Percentiles rank a stretch among this genome's conserved stretches.
Evolutionary conservation across 2,888 invertebrate species (phyloP).

Genomic region (Monopis laevigella): DNA sequence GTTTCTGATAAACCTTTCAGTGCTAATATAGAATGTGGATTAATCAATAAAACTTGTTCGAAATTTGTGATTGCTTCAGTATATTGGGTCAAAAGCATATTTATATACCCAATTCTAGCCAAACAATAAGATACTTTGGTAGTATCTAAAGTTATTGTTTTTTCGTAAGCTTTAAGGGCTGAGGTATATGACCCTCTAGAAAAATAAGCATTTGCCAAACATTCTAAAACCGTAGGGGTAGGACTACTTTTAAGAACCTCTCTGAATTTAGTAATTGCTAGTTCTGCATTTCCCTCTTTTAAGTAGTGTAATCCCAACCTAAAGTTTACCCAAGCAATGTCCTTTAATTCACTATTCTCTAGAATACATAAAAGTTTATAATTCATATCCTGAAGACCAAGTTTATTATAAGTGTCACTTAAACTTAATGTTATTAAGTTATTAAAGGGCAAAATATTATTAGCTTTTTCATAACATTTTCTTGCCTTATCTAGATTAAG

Average conservation of each 20-base stretch:
- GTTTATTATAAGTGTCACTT: constrained; percentile 77
- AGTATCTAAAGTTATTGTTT: constrained; percentile 74
- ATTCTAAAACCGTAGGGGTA: constrained; percentile 79
- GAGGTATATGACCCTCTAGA: constrained; percentile 90
- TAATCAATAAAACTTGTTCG: constrained; percentile 40
- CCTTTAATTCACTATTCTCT: constrained; percentile 47
- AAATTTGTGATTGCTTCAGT: constrained; percentile 77
- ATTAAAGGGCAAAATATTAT: constrained; percentile 75
- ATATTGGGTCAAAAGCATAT: constrained; percentile 75
- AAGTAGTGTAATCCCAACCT: constrained; percentile 85
- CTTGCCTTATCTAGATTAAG: constrained; percentile 77
- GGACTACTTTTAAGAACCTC: constrained; percentile 75
- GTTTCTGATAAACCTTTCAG: constrained; percentile 84
- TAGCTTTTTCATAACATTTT: constrained; percentile 86
- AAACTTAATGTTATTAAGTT: constrained; percentile 75
- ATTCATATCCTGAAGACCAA: constrained; percentile 73
- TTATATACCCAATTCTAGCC: constrained; percentile 80
- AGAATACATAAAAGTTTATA: constrained; percentile 67
- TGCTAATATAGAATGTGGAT: constrained; percentile 39
- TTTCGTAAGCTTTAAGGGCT: constrained; percentile 87
- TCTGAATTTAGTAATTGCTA: constrained; percentile 81
- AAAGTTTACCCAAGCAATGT: constrained; percentile 81
- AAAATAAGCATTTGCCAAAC: constrained; percentile 89
- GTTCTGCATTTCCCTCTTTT: constrained; percentile 74
- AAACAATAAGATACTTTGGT: constrained; percentile 72